Percentiles rank a stretch among this genome's conserved stretches.
Conservation (phyloP, 2,797 vertebrate genomes). For the Trachurus trachurus region DNA sequence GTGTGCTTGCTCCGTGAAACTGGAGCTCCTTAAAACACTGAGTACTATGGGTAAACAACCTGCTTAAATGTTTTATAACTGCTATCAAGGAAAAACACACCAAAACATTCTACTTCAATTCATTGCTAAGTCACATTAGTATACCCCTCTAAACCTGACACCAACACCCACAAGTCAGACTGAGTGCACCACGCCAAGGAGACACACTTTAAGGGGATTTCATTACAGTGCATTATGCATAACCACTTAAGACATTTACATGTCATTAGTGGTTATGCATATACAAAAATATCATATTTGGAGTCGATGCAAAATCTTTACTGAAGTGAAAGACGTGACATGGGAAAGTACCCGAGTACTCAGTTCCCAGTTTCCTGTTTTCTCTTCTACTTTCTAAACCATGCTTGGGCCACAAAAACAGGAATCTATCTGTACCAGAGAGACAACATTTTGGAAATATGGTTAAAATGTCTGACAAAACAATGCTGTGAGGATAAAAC, state of each 20-base stretch:
- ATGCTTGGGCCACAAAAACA: too few relatives aligned
- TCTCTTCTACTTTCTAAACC: not conserved
- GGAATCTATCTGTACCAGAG: not conserved
- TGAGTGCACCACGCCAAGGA: not conserved
- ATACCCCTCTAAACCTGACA: not conserved
- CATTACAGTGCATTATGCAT: not conserved
- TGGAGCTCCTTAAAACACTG: not conserved
- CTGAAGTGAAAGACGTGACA: slow-evolving; percentile 17
- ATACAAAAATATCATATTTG: not conserved
- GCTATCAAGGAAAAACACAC: not conserved
- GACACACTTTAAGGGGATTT: not conserved
- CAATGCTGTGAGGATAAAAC: not conserved
- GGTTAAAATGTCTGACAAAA: not conserved
- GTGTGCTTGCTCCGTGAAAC: not conserved
- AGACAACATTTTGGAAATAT: not conserved
- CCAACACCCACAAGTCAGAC: not conserved
- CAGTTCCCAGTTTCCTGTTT: slow-evolving; percentile 19
- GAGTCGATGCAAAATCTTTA: not conserved
- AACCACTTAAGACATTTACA: not conserved
- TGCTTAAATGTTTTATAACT: slow-evolving; percentile 1
- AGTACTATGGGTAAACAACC: not conserved
- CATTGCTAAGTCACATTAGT: not conserved
- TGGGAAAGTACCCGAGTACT: slow-evolving; percentile 16
- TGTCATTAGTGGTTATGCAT: not conserved
- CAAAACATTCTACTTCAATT: slow-evolving; percentile 35